Base-by-base conservation (phyloP, 1,140 invertebrate species). In the Brachionus calyciflorus region DNA sequence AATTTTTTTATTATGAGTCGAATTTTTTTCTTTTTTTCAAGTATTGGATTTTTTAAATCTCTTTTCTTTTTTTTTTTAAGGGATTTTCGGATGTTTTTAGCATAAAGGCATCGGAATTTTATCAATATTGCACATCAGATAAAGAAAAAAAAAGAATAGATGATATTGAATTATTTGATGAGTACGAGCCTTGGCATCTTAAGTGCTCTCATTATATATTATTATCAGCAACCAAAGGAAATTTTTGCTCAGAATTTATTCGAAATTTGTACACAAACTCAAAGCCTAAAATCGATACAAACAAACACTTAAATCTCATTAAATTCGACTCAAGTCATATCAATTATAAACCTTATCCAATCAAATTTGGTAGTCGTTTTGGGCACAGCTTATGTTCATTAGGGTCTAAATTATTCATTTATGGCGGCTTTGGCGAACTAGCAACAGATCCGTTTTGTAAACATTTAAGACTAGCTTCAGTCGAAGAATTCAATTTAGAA, bases 171-270 rank as follows among this genome's bases (percentile, higher is more conserved):
- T 80, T 83, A 1, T 88, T 88, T 82, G 87, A 88, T 81, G 87
- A 88, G 80, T 86, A 84, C 80, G 87, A 88, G 81, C 87, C 87
- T 79, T 86, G 83, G 81, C 84, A 87, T 79, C 80, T 87, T 28
- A 88, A 87, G 76, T 87, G 87, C 80, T 78, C 79, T n/a, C 87
- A 88, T 80, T 88, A 88, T 80, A 81, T 85, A 33, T 73, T 88
- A 1, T 55, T 85, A 30, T 24, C 53, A 10, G 49, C 40, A 17
- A 12, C 51, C 3, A 65, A 49, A 63, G 40, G 57, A 63, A 17
- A 44, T 49, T 49, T 14, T 40, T 65, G 26, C 28, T 21, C 53
- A 17, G n/a, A 53, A 63, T 49, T 48, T 21, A 2, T 63, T 1
- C 60, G 19, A 65, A 51, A 77, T 28, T 17, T 55, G 6, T 57